Conservation (phyloP, 2,113 vertebrate species). For the Psittacula cyanocephala region DNA sequence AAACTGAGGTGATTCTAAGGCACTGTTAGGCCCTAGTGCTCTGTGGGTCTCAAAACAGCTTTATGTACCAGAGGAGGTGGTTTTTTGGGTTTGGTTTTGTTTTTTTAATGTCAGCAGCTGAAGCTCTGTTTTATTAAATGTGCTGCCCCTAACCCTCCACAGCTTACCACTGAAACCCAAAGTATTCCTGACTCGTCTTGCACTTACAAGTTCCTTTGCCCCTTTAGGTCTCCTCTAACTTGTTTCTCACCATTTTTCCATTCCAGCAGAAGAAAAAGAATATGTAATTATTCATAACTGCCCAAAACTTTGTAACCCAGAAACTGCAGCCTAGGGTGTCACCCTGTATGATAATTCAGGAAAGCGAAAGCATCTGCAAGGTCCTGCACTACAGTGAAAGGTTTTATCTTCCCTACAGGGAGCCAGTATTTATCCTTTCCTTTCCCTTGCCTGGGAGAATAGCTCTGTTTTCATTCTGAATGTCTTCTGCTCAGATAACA, state of each 20-base stretch:
- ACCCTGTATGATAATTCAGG: background rate
- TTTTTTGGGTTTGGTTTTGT: background rate
- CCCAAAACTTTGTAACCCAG: background rate
- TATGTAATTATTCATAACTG: background rate
- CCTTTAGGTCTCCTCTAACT: background rate
- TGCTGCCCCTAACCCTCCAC: background rate
- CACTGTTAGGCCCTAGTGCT: background rate
- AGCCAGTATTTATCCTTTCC: background rate
- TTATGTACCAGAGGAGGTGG: background rate
- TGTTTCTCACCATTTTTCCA: background rate
- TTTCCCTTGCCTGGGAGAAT: background rate
- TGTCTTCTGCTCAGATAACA: background rate
- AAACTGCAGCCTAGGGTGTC: background rate
- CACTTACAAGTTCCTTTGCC: background rate
- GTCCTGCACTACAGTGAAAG: slow-evolving; percentile 8
- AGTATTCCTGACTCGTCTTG: background rate
- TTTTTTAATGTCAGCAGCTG: background rate
- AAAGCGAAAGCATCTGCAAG: background rate
- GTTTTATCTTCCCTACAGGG: background rate
- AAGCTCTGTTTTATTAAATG: background rate
- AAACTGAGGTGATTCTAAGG: background rate
- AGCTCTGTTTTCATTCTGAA: background rate
- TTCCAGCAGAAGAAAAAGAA: background rate
- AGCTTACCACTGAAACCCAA: background rate
- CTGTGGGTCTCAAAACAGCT: background rate